A percentile compares a stretch with the other conserved stretches of the same genome.
Conservation (phyloP, 1,140 invertebrate species). For the Drosophila pandora region DNA sequence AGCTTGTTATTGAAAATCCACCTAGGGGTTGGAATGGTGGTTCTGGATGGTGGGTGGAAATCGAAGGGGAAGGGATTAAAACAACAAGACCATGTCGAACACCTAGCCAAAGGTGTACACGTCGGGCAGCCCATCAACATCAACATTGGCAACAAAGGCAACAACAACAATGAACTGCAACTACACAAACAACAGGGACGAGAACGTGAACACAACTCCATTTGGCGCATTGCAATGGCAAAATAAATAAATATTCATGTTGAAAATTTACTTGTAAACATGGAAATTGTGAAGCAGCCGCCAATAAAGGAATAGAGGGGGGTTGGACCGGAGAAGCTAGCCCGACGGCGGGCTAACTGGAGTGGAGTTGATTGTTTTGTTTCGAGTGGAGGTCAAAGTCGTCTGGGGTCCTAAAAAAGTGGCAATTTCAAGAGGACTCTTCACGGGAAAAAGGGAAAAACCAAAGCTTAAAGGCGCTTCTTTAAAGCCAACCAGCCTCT, state of each 20-base stretch:
- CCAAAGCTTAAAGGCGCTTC: not conserved
- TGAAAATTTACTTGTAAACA: conserved; percentile 58
- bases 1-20: conserved; percentile 45
- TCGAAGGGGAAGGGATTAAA: conserved; percentile 29
- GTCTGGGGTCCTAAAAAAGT: conserved; percentile 30
- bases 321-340: too few species aligned
- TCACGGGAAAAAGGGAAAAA: not conserved
- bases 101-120: conserved; percentile 45
- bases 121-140: conserved; percentile 37
- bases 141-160: conserved; percentile 10
- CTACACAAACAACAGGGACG: not conserved
- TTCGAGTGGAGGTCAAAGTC: conserved; percentile 53
- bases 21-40: not conserved
- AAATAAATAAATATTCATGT: conserved; percentile 63
- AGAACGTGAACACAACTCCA: conserved; percentile 30
- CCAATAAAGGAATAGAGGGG: conserved; percentile 20
- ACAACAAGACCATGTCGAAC: conserved; percentile 48
- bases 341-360: not conserved
- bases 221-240: conserved; percentile 45
- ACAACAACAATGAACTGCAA: conserved; percentile 28
- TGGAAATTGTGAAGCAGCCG: conserved; percentile 52
- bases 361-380: conserved; percentile 17
- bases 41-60: conserved; percentile 1
- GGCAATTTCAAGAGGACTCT: conserved; percentile 11
- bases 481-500: conserved; percentile 12